Evolutionary conservation across 2,113 vertebrate genomes (phyloP).

Genomic region (Myotis brandtii): DNA sequence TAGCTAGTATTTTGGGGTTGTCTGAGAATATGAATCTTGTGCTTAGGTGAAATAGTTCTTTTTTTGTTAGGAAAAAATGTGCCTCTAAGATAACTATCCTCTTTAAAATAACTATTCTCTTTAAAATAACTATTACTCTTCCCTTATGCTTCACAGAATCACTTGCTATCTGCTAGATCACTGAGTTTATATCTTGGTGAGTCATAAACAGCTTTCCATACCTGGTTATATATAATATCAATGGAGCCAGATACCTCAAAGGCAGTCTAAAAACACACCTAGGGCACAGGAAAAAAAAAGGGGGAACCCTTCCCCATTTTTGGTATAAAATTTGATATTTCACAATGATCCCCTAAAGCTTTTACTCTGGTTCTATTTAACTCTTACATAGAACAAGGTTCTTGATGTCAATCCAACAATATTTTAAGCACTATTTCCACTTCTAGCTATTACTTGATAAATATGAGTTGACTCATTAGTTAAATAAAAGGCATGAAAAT

Average conservation of each 20-base stretch:
- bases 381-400: not conserved
- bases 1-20: not conserved
- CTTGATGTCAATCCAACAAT: not conserved
- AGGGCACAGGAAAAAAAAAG: not conserved
- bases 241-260: not conserved
- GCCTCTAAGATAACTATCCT: not conserved
- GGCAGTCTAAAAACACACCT: not conserved
- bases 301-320: not conserved
- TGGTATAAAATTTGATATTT: slow-evolving; percentile 27
- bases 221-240: not conserved
- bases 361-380: slow-evolving; percentile 48
- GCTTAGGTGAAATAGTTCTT: not conserved
- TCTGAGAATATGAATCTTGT: slow-evolving; percentile 30
- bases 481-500: slow-evolving; percentile 12
- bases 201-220: not conserved
- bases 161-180: not conserved
- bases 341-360: slow-evolving; percentile 9
- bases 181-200: slow-evolving; percentile 23
- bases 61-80: slow-evolving; percentile 16
- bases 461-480: not conserved
- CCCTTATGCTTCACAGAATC: not conserved
- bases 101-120: slow-evolving; percentile 1
- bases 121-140: slow-evolving; percentile 11
- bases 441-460: not conserved
- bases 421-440: slow-evolving; percentile 45